Conservation (phyloP, 2,797 vertebrate species). For the Chromis chromis region DNA sequence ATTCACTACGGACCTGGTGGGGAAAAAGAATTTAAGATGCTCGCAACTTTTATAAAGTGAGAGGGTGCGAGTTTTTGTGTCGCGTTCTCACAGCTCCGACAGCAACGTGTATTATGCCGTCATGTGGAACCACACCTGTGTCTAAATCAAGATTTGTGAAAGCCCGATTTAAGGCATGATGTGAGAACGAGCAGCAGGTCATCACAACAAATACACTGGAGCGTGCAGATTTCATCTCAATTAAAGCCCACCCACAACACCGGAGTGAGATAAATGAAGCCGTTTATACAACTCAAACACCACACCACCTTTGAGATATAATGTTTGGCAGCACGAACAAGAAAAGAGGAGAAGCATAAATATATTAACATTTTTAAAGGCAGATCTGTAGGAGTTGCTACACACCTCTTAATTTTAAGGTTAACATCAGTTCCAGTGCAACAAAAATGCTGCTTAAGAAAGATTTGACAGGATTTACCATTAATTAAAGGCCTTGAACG, state of each 20-base stretch:
- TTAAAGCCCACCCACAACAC: conserved; percentile 29
- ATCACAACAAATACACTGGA: conserved; percentile 18
- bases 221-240: conserved; percentile 20
- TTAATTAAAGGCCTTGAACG: conserved; percentile 5
- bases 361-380: conserved; percentile 19
- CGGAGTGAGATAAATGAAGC: conserved; percentile 22
- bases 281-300: conserved; percentile 2
- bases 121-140: not conserved
- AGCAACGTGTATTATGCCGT: not conserved
- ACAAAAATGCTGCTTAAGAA: not conserved
- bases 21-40: not conserved
- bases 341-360: not conserved
- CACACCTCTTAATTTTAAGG: not conserved
- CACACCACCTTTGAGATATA: conserved; percentile 26
- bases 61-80: conserved; percentile 16
- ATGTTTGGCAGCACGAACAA: not conserved
- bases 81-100: not conserved
- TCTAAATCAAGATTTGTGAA: conserved; percentile 20
- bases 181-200: conserved; percentile 25
- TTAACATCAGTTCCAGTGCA: not conserved
- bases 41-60: conserved; percentile 41
- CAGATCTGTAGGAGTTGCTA: not conserved
- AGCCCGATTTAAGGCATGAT: conserved; percentile 12
- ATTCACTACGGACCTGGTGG: not conserved
- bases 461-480: not conserved